Conservation (phyloP, 2,113 vertebrate species). For the Cyanistes caeruleus region DNA sequence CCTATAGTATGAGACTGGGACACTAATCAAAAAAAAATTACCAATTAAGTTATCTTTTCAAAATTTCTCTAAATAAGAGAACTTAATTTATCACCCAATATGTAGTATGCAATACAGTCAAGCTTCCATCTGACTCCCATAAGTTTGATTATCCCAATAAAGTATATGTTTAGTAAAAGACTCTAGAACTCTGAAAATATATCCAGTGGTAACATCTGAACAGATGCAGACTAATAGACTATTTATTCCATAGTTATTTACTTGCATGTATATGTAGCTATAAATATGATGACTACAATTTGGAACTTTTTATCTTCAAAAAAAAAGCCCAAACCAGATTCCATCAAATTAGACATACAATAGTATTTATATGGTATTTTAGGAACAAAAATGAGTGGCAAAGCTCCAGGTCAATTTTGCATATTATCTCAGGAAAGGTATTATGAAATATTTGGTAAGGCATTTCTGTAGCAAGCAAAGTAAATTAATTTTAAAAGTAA, state of each 20-base stretch:
- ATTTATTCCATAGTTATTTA: not conserved
- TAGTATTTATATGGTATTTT: not conserved
- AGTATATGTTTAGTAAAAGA: not conserved
- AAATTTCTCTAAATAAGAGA: not conserved
- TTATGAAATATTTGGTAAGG: not conserved
- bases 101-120: not conserved
- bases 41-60: not conserved
- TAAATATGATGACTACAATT: not conserved
- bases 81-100: not conserved
- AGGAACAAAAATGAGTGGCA: not conserved
- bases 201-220: not conserved
- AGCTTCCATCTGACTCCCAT: not conserved
- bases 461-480: not conserved
- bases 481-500: not conserved
- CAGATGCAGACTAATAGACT: not conserved
- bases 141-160: not conserved
- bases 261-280: not conserved
- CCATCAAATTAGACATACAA: not conserved
- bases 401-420: not conserved
- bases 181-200: not conserved
- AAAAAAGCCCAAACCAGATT: not conserved
- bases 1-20: not conserved
- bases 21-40: not conserved
- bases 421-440: not conserved
- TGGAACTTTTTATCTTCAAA: not conserved